Conservation (phyloP, 2,888 invertebrate genomes). For the Epicampocera succincta region DNA sequence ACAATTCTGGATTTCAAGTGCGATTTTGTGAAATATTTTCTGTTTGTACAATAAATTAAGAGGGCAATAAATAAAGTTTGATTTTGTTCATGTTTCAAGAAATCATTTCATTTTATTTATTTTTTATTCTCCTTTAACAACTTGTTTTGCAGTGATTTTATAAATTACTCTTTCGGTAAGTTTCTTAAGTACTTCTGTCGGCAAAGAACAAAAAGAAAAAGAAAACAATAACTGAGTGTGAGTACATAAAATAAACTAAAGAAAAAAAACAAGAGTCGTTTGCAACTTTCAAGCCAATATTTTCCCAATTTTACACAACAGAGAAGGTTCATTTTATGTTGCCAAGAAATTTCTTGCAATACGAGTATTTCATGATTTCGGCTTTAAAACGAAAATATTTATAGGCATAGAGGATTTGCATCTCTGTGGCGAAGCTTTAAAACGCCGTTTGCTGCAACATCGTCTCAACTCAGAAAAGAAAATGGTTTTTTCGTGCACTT, state of each 20-base stretch:
- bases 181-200: constrained; percentile 22
- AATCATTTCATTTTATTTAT: background rate
- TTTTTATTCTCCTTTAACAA: constrained; percentile 8
- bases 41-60: constrained; percentile 10
- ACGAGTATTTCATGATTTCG: too few species aligned
- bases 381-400: too few species aligned
- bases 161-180: constrained; percentile 36
- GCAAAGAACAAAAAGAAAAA: background rate
- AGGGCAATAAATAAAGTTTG: constrained; percentile 31
- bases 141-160: constrained; percentile 40
- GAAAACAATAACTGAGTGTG: background rate
- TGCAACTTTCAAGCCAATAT: too few species aligned
- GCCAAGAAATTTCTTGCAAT: too few species aligned
- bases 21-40: constrained; percentile 1
- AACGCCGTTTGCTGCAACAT: too few species aligned
- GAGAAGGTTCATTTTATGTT: too few species aligned
- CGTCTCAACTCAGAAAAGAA: too few species aligned
- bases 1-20: constrained; percentile 17
- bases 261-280: too few species aligned
- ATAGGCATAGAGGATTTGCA: too few species aligned
- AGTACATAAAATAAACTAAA: constrained; percentile 10
- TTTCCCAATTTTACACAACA: too few species aligned
- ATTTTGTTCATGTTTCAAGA: constrained; percentile 13
- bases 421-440: too few species aligned
- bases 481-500: too few species aligned